Evolutionary conservation across 2,113 vertebrate species (phyloP).

Genomic region (Gasterosteus aculeatus): DNA sequence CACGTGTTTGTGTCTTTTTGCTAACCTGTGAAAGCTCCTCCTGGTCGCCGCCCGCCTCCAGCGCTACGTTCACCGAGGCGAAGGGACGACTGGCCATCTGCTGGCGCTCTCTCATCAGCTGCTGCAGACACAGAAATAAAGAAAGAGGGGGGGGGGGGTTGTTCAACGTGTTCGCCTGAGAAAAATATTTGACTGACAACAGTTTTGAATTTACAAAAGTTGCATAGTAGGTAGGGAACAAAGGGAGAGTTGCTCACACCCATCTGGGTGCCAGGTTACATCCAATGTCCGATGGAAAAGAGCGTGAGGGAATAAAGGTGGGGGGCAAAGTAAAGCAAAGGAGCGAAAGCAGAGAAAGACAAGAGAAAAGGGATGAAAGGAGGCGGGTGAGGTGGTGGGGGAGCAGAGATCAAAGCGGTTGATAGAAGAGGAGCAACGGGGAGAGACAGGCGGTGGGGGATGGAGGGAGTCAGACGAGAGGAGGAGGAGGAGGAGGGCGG

Average conservation of each 20-base stretch:
- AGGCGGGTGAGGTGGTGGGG: neutral
- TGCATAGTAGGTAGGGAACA: neutral
- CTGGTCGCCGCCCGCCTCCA: slow-evolving; percentile 80
- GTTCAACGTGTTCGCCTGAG: neutral
- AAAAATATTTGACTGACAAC: neutral
- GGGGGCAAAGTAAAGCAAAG: neutral
- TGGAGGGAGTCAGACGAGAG: slow-evolving; percentile 13
- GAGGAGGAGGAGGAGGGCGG: slow-evolving; percentile 23
- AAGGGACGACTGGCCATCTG: slow-evolving; percentile 97
- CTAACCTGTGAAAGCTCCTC: slow-evolving; percentile 73
- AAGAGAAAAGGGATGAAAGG: neutral
- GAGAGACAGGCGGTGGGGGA: slow-evolving; percentile 25
- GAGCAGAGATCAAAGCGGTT: slow-evolving; percentile 47
- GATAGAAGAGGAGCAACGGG: slow-evolving; percentile 18
- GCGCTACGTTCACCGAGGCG: slow-evolving; percentile 88
- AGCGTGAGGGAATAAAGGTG: too few species aligned
- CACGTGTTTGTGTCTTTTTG: slow-evolving; percentile 13
- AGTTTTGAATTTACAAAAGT: neutral
- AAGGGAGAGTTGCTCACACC: neutral
- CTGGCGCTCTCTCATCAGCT: slow-evolving; percentile 93
- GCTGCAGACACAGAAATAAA: slow-evolving; percentile 75
- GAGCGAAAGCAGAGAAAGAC: neutral
- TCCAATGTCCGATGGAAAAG: neutral
- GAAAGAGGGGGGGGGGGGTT: neutral
- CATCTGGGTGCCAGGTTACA: neutral